Conservation (phyloP, 2,888 invertebrate genomes). For the Asteroscopus sphinx region DNA sequence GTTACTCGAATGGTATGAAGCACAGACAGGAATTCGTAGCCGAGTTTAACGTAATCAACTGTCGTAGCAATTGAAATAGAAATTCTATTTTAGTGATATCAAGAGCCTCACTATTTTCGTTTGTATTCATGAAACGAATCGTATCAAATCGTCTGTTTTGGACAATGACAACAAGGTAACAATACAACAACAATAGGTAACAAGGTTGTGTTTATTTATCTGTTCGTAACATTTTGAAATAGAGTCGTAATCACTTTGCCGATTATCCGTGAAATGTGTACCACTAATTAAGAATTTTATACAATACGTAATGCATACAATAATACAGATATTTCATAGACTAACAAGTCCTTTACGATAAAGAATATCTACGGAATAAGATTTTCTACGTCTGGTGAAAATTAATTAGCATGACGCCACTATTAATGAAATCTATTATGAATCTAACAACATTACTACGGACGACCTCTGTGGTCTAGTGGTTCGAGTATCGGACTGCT, state of each 20-base stretch:
- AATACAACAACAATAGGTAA: too few species aligned
- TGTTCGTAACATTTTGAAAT: background rate
- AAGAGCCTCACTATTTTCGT: constrained; percentile 2
- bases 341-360: too few species aligned
- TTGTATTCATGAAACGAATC: background rate
- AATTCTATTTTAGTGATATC: background rate
- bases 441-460: too few species aligned
- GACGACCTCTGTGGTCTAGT: too few species aligned
- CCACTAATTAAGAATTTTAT: background rate
- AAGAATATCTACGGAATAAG: too few species aligned
- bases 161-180: background rate
- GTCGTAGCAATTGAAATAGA: constrained; percentile 11
- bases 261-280: background rate
- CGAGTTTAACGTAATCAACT: background rate
- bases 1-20: constrained; percentile 1
- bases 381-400: too few species aligned
- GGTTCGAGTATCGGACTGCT: too few species aligned
- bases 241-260: background rate
- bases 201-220: constrained; percentile 2
- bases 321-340: too few species aligned
- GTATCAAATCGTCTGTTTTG: background rate
- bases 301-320: background rate
- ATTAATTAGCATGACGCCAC: too few species aligned
- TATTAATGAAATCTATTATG: too few species aligned
- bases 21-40: background rate